phyloP scores from a whole-genome alignment of 2,113 vertebrate genomes.

The Crotalus helleri region DNA sequence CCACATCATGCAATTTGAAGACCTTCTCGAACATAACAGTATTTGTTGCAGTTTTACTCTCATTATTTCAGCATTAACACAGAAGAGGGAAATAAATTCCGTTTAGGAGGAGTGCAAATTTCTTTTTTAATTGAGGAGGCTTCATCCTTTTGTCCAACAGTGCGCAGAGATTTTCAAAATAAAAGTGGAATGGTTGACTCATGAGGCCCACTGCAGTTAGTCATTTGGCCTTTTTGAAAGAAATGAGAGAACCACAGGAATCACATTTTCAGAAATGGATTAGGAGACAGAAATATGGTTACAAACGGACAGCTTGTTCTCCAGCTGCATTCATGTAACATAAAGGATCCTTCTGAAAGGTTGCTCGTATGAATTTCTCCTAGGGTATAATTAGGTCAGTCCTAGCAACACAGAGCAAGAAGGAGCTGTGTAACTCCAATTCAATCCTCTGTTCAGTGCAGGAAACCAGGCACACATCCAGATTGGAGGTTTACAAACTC shows the following conservation, averaged over 20 bases:
- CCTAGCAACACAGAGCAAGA: not conserved
- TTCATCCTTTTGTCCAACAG: conserved; percentile 29
- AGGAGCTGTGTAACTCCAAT: not conserved
- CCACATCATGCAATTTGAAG: not conserved
- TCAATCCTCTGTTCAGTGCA: not conserved
- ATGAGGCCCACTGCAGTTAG: conserved; percentile 22
- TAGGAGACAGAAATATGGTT: not conserved
- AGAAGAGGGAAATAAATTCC: conserved; percentile 4
- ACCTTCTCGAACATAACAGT: not conserved
- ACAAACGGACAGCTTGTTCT: not conserved
- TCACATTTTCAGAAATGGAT: not conserved
- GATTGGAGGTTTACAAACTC: not conserved
- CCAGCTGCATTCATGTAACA: not conserved
- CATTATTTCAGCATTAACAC: not conserved
- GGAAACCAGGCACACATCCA: not conserved
- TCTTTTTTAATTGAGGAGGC: conserved; percentile 7
- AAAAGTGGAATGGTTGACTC: conserved; percentile 36
- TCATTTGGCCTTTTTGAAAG: not conserved
- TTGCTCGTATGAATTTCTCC: not conserved
- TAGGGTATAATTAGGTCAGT: not conserved
- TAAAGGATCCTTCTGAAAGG: not conserved
- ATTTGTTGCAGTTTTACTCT: conserved; percentile 26
- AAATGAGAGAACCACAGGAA: not conserved
- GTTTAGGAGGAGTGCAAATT: conserved; percentile 4
- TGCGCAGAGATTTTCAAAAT: conserved; percentile 35